phyloP scores from a whole-genome alignment of 1,140 invertebrate genomes.

The Habropoda laboriosa region DNA sequence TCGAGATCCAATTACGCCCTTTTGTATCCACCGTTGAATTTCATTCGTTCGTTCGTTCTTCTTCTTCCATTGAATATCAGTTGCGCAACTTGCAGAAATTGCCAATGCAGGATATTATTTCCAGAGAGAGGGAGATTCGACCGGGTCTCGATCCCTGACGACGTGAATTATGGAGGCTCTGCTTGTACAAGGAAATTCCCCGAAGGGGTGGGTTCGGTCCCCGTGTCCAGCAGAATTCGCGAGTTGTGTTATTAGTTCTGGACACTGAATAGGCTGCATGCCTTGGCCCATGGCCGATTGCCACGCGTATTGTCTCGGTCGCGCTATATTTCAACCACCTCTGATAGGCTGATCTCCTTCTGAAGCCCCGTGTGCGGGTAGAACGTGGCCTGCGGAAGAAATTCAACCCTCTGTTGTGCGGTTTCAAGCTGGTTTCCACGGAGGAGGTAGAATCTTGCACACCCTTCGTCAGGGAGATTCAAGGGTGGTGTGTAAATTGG shows the following conservation, averaged over 20 bases:
- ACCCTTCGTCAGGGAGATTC: too few species aligned
- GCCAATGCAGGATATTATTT: slow-evolving; percentile 44
- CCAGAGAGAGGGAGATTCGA: slow-evolving; percentile 17
- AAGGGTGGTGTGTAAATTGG: too few species aligned
- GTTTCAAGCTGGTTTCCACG: too few species aligned
- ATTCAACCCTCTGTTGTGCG: too few species aligned
- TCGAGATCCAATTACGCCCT: neutral
- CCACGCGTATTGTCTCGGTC: neutral
- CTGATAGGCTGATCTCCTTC: neutral
- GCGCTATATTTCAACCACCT: neutral
- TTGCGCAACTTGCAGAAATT: neutral
- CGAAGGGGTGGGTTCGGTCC: slow-evolving; percentile 6
- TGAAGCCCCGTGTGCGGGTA: too few species aligned
- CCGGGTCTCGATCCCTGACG: slow-evolving; percentile 5
- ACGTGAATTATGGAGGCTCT: slow-evolving; percentile 53
- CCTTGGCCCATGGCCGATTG: slow-evolving; percentile 33
- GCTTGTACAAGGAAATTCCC: slow-evolving; percentile 41
- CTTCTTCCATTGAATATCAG: neutral
- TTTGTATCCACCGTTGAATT: neutral
- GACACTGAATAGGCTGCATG: slow-evolving; percentile 44
- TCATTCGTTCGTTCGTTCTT: slow-evolving; percentile 2
- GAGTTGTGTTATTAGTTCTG: slow-evolving; percentile 57
- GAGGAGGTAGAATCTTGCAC: too few species aligned
- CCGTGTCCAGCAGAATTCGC: slow-evolving; percentile 33
- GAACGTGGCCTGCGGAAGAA: too few species aligned